Conservation (phyloP, 2,797 vertebrate species). For the Manis crassicaudata region DNA sequence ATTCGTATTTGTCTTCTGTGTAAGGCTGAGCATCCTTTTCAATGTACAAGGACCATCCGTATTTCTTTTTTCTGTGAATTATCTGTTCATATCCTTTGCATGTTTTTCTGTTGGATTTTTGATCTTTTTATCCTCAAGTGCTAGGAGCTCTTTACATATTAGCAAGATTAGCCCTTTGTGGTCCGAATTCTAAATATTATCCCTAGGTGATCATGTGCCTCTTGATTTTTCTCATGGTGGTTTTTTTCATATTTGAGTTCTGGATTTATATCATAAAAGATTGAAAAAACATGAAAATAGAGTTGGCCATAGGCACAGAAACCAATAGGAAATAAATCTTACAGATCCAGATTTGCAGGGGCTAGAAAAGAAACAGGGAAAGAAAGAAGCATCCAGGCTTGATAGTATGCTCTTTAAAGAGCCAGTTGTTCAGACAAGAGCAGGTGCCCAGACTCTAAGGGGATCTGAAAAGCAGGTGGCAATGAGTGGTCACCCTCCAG, state of each 20-base stretch:
- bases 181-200: conserved; percentile 39
- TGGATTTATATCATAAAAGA: background rate
- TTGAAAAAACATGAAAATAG: background rate
- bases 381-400: background rate
- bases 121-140: conserved; percentile 25
- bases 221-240: conserved; percentile 9
- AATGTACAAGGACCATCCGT: background rate
- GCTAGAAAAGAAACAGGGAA: background rate
- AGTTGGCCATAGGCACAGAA: background rate
- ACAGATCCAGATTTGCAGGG: background rate
- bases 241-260: background rate
- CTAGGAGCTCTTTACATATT: background rate
- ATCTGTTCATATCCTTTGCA: background rate
- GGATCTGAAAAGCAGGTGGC: background rate
- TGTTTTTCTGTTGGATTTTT: background rate
- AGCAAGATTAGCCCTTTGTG: background rate
- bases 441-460: background rate
- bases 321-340: background rate
- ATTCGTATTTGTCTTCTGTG: conserved; percentile 48
- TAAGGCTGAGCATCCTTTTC: conserved; percentile 34
- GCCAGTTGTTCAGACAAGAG: background rate
- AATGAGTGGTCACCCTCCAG: background rate
- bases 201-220: background rate
- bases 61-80: conserved; percentile 31
- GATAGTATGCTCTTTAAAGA: background rate